phyloP scores from a whole-genome alignment of 2,888 invertebrate genomes.

The Leucozona laternaria region DNA sequence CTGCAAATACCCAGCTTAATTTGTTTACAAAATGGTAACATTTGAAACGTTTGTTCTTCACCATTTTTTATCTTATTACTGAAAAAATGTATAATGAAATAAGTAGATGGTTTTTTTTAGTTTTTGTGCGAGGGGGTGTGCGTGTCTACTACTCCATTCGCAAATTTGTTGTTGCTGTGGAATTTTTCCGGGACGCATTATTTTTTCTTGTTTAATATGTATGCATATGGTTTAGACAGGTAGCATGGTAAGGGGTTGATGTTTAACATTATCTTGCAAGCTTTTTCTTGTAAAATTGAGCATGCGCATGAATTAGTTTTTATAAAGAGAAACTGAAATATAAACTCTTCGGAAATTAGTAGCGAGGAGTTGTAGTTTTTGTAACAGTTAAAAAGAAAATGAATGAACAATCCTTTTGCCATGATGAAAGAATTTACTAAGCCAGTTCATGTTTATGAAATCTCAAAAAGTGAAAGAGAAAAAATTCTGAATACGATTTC shows the following conservation, averaged over 20 bases:
- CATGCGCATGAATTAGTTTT: constrained; percentile 17
- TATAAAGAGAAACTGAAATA: constrained; percentile 9
- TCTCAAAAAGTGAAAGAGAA: too few relatives aligned
- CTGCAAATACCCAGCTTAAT: constrained; percentile 9
- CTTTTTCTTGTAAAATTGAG: constrained; percentile 4
- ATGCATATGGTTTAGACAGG: constrained; percentile 23
- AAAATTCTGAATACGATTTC: too few relatives aligned
- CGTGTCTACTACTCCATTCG: neutral
- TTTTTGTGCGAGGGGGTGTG: neutral
- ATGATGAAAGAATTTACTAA: neutral
- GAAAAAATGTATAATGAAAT: constrained; percentile 1
- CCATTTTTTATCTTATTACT: neutral
- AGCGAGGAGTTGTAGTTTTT: neutral
- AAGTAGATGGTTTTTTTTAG: neutral
- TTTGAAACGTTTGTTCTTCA: constrained; percentile 4
- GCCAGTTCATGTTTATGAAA: too few relatives aligned
- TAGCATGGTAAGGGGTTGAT: constrained; percentile 7
- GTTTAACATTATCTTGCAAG: constrained; percentile 20
- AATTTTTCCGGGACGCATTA: constrained; percentile 51
- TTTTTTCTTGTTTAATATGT: neutral
- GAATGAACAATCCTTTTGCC: neutral
- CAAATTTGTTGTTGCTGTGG: constrained; percentile 43
- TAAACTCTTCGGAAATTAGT: neutral
- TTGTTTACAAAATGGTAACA: constrained; percentile 23
- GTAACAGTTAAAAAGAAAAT: neutral